Evolutionary conservation across 2,797 vertebrate genomes (phyloP), one percentile per base, ranked within the genome.

Genomic region (Myotis myotis): DNA sequence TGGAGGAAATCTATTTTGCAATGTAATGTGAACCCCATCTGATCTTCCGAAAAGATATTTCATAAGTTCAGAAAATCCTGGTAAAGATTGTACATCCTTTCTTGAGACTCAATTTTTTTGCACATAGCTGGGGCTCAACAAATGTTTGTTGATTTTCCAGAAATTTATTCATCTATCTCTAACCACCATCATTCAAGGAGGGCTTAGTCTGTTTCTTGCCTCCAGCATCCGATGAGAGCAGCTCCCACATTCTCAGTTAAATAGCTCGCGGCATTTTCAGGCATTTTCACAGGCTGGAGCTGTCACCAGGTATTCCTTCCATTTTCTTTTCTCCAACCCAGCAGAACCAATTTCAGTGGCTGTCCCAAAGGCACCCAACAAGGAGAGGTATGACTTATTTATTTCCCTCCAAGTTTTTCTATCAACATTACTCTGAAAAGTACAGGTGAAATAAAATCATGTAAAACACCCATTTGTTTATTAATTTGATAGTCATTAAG

Each of bases 1-100:
- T 25, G n/a, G 36, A 89, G 51, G 49, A 95, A 85, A 41, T 20
- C 44, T 49, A 36, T 60, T 72, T 81, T 10, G 20, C 33, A 68
- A 17, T 23, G 6, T 55, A 15, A 30, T 23, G 25, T 75, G 68
- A 90, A 68, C 12, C 16, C 33, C 25, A 25, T 23, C 25, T 79
- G 53, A 41, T 57, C 80, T 62, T 92, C 81, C 60, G 13, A 93
- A 95, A 93, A 90, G 23, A 11, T 44, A n/a, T 49, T 53, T 89
- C 16, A 33, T 72, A 57, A 41, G 68, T 86, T 91, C 80, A 83
- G 86, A 76, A 96, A 95, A 49, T 81, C 64, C 64, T 57, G 51
- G 38, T 64, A 44, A 91, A 83, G 20, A 64, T 8, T 53, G 3
- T 17, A 22, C 41, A 33, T 70, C 11, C 9, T 94, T 36, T 89